A percentile compares a stretch with the other conserved stretches of the same genome.
phyloP scores from a whole-genome alignment of 2,888 invertebrate genomes.

The Nephrotoma appendiculata region DNA sequence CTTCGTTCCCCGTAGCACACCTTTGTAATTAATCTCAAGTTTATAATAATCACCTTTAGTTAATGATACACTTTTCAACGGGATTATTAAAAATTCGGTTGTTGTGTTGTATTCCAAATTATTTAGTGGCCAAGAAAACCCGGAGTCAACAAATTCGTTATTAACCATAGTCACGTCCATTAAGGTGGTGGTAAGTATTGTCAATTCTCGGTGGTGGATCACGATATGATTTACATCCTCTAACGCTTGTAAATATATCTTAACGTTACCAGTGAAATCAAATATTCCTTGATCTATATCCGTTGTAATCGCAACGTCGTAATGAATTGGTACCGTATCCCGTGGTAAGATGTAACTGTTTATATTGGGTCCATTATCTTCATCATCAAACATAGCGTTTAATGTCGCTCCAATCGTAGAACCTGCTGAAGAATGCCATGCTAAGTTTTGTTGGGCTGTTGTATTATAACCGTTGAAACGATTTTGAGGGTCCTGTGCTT shows the following conservation, averaged over 20 bases:
- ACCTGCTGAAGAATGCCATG: too few species aligned
- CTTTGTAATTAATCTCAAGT: constrained; percentile 40
- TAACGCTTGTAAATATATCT: constrained; percentile 16
- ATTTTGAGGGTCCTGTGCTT: too few species aligned
- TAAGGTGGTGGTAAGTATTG: constrained; percentile 16
- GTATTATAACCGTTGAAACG: too few species aligned
- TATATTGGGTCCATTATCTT: neutral
- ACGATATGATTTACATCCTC: constrained; percentile 15
- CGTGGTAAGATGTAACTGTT: constrained; percentile 30
- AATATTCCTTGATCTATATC: constrained; percentile 20
- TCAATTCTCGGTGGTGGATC: constrained; percentile 20
- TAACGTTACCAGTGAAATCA: constrained; percentile 19
- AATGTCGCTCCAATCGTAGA: too few species aligned
- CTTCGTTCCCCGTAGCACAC: constrained; percentile 42
- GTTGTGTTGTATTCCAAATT: neutral
- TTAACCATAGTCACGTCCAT: neutral
- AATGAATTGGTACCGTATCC: constrained; percentile 37
- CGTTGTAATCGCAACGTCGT: constrained; percentile 28
- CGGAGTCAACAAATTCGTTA: neutral
- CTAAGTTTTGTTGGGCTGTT: too few species aligned
- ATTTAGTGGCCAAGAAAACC: constrained; percentile 5
- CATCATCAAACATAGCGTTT: too few species aligned
- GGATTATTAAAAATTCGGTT: constrained; percentile 21
- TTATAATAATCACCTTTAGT: constrained; percentile 10
- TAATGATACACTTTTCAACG: neutral